phyloP scores from a whole-genome alignment of 2,113 vertebrate species.

The human (Homo sapiens) region GRCh38 chr20:48988001-48988500 shows the following conservation, averaged over 20 bases:
- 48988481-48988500: conserved; percentile 94
- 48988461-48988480: background rate
- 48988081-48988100: no score
- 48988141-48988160: background rate
- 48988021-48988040: no score
- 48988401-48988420: background rate
- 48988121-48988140: background rate
- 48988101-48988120: background rate
- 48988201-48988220: background rate
- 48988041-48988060: no score
- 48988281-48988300: conserved; percentile 49
- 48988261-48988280: accelerated
- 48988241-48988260: background rate
- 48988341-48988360: conserved; percentile 98
- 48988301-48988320: conserved; percentile 97
- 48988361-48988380: conserved; percentile 98
- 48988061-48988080: no score
- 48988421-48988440: background rate
- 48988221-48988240: accelerated
- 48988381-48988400: conserved; percentile 91
- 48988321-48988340: conserved; percentile 99
- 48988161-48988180: background rate
- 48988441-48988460: background rate
- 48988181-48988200: background rate
- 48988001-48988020: no score